A percentile compares a stretch with the other conserved stretches of the same genome.
Evolutionary conservation across 2,797 vertebrate species (phyloP).

Genomic region (Margarornis squamiger): DNA sequence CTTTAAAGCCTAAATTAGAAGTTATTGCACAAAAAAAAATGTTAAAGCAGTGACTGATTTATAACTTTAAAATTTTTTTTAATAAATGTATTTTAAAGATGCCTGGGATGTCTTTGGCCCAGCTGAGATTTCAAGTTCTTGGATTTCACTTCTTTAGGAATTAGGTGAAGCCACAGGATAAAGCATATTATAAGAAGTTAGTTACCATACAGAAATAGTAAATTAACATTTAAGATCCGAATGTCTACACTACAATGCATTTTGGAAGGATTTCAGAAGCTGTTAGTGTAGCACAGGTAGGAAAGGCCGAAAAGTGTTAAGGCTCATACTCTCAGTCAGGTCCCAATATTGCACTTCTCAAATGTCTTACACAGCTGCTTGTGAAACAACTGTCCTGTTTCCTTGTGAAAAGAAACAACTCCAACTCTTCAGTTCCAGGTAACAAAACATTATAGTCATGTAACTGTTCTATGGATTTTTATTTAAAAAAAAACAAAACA

Average conservation of each 20-base stretch:
- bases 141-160: not conserved
- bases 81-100: not conserved
- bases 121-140: not conserved
- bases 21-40: not conserved
- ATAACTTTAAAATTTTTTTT: not conserved
- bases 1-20: not conserved
- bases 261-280: not conserved
- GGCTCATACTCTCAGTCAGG: not conserved
- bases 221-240: not conserved
- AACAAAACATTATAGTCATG: not conserved
- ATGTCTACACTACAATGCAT: not conserved
- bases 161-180: not conserved
- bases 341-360: rapidly evolving
- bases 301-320: not conserved
- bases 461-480: not conserved
- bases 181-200: not conserved
- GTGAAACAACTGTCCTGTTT: not conserved
- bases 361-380: not conserved
- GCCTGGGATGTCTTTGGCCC: not conserved
- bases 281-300: rapidly evolving
- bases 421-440: not conserved
- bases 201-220: not conserved
- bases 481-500: not conserved
- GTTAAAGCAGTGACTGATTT: not conserved
- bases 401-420: not conserved